These are phyloP conservation scores for Heliconius sara DNA, from an alignment of 2,888 invertebrate species.

Conservation along the genomic window DNA sequence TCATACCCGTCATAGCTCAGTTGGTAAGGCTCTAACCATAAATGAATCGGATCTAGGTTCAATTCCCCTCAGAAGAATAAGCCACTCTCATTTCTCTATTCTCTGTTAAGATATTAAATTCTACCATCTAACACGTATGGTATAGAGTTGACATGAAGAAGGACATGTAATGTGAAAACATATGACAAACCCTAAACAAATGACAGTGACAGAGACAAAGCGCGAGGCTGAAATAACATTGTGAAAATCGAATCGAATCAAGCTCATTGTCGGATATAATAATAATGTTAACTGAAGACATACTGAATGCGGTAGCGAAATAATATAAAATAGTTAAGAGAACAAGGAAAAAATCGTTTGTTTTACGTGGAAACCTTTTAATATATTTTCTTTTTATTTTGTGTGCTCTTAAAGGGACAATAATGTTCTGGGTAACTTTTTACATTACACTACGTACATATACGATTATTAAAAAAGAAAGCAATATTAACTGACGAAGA, in stretches of 20 bases:
- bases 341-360: neutral
- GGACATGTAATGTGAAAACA: too few species aligned
- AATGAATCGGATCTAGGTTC: neutral
- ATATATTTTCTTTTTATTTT: constrained; percentile 9
- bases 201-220: too few species aligned
- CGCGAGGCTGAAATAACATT: too few species aligned
- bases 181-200: too few species aligned
- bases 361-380: neutral
- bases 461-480: neutral
- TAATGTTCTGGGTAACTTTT: neutral
- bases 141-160: too few species aligned
- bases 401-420: neutral
- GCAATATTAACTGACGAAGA: neutral
- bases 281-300: neutral
- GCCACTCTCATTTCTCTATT: too few species aligned
- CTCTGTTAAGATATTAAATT: too few species aligned
- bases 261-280: too few species aligned
- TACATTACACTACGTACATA: neutral
- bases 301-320: neutral
- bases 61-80: neutral
- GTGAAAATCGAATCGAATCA: too few species aligned
- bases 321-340: neutral
- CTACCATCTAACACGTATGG: too few species aligned
- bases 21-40: neutral
- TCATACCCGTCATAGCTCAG: neutral